Evolutionary conservation across 2,113 vertebrate genomes (phyloP), one percentile per base, ranked within the genome.

Genomic region (Cinclus mexicanus): DNA sequence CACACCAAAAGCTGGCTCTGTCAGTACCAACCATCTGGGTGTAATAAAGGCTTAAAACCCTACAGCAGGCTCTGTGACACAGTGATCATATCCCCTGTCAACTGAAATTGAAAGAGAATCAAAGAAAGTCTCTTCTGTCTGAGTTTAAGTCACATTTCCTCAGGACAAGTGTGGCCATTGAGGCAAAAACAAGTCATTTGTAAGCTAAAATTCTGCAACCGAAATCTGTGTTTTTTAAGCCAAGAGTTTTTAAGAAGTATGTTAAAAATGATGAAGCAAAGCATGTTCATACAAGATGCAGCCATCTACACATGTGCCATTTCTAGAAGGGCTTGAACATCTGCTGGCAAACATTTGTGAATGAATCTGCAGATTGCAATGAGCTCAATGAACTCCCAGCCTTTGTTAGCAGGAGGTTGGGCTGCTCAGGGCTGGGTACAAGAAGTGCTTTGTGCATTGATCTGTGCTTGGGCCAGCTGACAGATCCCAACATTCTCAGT

Each of bases 241-340:
- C 46, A 82, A 65, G 28, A 3, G 9, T 79, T 93, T 85, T 61
- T 93, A 79, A 57, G 76, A 80, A 68, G 13, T 44, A 16, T 56
- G 37, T 72, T 83, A 80, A 88, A 94, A 88, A 55, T 44, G 50
- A 67, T 94, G 63, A 86, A 92, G 75, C 39, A 86, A 83, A 90
- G 49, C 59, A 10, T 19, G n/a, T 35, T 85, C 55, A 44, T 63
- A 80, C 0, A 0, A 0, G 0, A 70, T 46, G 44, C 4, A 59
- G 59, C 31, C 47, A 33, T 57, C 61, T 68, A 68, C 0, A 1
- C 7, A 9, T 8, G 16, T 33, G 37, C 55, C 17, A 33, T 80
- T 91, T 93, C 47, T 86, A 63, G 89, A 90, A 47, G 8, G 9
- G 35, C 47, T 88, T 15, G 5, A 71, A 83, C 71, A 56, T 88